A percentile compares a stretch with the other conserved stretches of the same genome.
Evolutionary conservation across 2,888 invertebrate genomes (phyloP).

Genomic region (Elgonia sp.): DNA sequence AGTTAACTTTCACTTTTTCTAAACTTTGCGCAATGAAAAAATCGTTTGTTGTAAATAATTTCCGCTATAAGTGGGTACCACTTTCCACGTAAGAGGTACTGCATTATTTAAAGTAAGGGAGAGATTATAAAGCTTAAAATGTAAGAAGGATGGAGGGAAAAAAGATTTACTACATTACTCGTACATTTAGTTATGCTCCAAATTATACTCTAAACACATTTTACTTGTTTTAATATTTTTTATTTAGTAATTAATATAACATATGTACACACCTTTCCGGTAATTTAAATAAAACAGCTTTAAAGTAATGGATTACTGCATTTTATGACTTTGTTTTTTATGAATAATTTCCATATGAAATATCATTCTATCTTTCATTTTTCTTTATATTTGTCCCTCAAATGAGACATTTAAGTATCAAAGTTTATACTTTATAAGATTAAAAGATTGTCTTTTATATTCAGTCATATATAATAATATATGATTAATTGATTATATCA

Average conservation of each 20-base stretch:
- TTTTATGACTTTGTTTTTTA: not conserved
- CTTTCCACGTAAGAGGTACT: conserved; percentile 33
- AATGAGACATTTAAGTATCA: conserved; percentile 38
- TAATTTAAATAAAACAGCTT: too few species aligned
- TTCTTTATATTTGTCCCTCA: conserved; percentile 12
- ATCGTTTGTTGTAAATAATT: conserved; percentile 51
- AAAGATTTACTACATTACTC: not conserved
- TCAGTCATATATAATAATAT: conserved; percentile 25
- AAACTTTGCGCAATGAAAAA: not conserved
- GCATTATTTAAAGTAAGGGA: conserved; percentile 44
- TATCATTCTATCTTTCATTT: not conserved
- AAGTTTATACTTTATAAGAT: conserved; percentile 51
- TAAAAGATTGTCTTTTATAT: conserved; percentile 39
- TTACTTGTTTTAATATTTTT: too few species aligned
- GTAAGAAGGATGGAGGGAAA: not conserved
- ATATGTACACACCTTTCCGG: too few species aligned
- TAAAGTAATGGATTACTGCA: too few species aligned
- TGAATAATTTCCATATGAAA: too few species aligned
- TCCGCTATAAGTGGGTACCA: conserved; percentile 27
- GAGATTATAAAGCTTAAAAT: not conserved
- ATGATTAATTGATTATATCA: too few species aligned
- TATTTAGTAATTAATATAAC: too few species aligned
- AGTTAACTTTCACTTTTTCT: conserved; percentile 14
- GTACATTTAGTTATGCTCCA: not conserved
- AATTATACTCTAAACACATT: not conserved